Conservation (phyloP, 2,113 vertebrate species). For the Clarias magur region DNA sequence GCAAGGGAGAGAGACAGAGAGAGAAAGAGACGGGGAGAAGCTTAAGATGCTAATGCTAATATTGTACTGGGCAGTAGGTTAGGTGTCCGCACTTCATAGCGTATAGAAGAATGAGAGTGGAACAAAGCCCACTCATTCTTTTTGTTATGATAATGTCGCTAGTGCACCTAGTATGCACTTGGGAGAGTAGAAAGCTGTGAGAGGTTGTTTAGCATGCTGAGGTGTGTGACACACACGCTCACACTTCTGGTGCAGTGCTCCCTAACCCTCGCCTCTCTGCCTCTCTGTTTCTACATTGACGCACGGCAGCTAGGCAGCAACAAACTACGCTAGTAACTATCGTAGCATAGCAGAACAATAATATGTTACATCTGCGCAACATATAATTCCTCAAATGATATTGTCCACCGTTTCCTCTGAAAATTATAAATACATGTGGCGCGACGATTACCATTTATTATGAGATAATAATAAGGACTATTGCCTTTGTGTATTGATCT, state of each 20-base stretch:
- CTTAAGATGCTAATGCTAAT: constrained; percentile 49
- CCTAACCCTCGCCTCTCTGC: constrained; percentile 30
- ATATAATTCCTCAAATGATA: background rate
- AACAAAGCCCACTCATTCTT: constrained; percentile 51
- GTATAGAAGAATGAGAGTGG: background rate
- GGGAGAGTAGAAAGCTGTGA: constrained; percentile 33
- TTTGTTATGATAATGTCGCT: constrained; percentile 57
- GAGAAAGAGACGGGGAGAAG: background rate
- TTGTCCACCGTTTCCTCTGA: constrained; percentile 24
- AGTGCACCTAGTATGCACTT: constrained; percentile 45
- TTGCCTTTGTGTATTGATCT: constrained; percentile 58
- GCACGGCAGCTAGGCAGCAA: background rate
- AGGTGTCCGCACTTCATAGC: constrained; percentile 36
- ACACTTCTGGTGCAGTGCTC: constrained; percentile 30
- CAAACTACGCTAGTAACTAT: background rate
- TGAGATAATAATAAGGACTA: constrained; percentile 50
- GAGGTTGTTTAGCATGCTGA: constrained; percentile 51
- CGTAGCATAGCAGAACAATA: background rate
- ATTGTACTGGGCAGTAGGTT: constrained; percentile 39
- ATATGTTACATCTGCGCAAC: background rate
- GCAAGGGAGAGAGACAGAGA: background rate
- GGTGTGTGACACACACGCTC: constrained; percentile 40
- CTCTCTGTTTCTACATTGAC: background rate
- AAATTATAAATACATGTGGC: constrained; percentile 45
- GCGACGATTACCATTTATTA: constrained; percentile 56